Percentiles rank a stretch among this genome's conserved stretches.
These are phyloP conservation scores for Myrmecophaga tridactyla DNA, from an alignment of 2,113 vertebrate species.

Conservation along the genomic window DNA sequence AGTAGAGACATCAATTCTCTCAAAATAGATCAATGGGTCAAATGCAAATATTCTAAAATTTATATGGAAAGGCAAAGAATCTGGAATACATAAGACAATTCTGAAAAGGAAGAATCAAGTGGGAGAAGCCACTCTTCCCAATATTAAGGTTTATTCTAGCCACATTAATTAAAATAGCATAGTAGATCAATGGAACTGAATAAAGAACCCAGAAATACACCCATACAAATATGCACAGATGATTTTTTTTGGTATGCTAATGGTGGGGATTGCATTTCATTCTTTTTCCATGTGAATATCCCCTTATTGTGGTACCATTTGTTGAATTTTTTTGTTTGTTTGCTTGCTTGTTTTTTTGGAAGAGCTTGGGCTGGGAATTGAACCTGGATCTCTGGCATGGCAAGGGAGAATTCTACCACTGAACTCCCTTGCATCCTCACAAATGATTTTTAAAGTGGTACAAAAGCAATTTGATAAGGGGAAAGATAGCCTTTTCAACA, in stretches of 20 bases:
- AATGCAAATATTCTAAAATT: background rate
- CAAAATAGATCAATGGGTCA: background rate
- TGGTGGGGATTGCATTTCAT: too few relatives aligned
- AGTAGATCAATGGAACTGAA: background rate
- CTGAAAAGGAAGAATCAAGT: constrained; percentile 18
- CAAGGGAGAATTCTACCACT: too few relatives aligned
- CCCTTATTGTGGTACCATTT: too few relatives aligned
- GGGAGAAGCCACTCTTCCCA: background rate
- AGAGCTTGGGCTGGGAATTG: too few relatives aligned
- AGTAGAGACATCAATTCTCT: background rate
- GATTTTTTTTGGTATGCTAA: too few relatives aligned
- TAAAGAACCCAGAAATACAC: background rate
- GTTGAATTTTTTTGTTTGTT: too few relatives aligned
- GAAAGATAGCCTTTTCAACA: background rate
- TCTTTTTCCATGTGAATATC: too few relatives aligned
- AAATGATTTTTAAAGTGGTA: background rate
- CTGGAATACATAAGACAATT: background rate
- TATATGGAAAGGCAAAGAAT: constrained; percentile 32
- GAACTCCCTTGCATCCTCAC: too few relatives aligned
- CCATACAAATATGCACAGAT: background rate
- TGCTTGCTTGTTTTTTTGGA: too few relatives aligned
- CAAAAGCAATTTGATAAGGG: background rate
- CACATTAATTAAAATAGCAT: background rate
- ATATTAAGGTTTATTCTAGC: background rate
- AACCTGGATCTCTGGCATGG: too few relatives aligned